Evolutionary conservation across 2,113 vertebrate species (phyloP).

Genomic region (Pseudonaja textilis): DNA sequence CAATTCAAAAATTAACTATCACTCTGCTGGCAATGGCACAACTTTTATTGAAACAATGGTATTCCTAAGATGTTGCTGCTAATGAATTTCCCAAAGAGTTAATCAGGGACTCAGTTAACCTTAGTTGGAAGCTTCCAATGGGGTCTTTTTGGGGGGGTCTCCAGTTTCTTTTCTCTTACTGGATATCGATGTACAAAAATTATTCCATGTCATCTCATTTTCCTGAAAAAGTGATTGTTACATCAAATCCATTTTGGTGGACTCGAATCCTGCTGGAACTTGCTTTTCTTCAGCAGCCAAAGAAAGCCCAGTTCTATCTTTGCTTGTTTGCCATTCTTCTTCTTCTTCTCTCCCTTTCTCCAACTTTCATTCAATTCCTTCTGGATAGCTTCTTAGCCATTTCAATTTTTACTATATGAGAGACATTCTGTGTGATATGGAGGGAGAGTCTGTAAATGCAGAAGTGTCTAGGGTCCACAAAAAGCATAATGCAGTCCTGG

Average conservation of each 20-base stretch:
- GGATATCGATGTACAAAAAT: background rate
- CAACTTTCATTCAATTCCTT: background rate
- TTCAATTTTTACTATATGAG: background rate
- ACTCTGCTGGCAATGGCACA: background rate
- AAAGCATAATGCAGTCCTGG: background rate
- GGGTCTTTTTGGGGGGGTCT: background rate
- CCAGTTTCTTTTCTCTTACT: background rate
- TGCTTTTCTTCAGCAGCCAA: background rate
- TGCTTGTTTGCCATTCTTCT: background rate
- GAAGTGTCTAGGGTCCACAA: background rate
- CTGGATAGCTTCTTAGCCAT: background rate
- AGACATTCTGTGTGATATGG: background rate
- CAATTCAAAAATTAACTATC: background rate
- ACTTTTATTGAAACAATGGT: background rate
- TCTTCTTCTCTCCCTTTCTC: background rate
- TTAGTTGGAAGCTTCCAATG: background rate
- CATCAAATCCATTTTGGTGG: background rate
- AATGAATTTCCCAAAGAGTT: background rate
- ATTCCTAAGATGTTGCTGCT: background rate
- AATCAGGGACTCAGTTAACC: background rate
- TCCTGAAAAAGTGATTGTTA: background rate
- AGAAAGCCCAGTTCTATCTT: background rate
- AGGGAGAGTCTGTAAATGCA: background rate
- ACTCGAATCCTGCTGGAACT: background rate
- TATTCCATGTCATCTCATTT: background rate